Evolutionary conservation across 2,888 invertebrate species (phyloP), one percentile per base, ranked within the genome.

Genomic region (Caenorhabditis angaria): DNA sequence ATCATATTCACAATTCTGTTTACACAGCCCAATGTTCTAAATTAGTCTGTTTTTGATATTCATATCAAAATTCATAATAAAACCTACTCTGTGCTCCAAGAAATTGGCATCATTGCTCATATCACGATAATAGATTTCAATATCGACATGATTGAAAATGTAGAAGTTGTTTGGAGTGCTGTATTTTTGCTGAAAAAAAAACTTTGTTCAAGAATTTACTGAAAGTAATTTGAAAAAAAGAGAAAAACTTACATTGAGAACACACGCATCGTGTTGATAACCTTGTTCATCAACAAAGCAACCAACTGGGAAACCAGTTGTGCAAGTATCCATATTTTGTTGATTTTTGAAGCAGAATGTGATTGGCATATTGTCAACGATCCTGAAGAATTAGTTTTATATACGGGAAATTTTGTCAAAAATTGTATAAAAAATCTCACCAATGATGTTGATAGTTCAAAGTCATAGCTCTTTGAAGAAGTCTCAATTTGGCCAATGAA

Each of bases 381-480:
- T 91, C 88, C 88, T 88, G 67, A 55, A 79, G 65, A 51, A 10
- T 22, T 20, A 0, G 32, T 51, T 48, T 48, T 48, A 10, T 48
- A 4, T 18, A 48, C 5, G 4, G 48, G 18, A 4, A 22, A 50
- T 22, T 18, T 18, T 10, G 18, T 10, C 5, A 14, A 24, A 50
- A 50, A 50, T 22, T n/a, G n/a, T n/a, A n/a, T n/a, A n/a, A n/a
- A n/a, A 24, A 6, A 24, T 27, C 27, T 27, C 80, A 91, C 97
- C 97, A 99, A 89, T 99, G 97, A 89, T 99, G 97, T 85, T 97
- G 94, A 89, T 99, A 99, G 88, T 97, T 97, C 62, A 95, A 90
- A 70, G 93, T 92, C 91, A 96, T 94, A 70, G 95, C 97, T 89
- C 93, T 93, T 88, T 93, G 93, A 68, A 99, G 90, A 20, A 93